A percentile compares a stretch with the other conserved stretches of the same genome.
These are phyloP conservation scores for Patagioenas fasciata DNA, from an alignment of 2,113 vertebrate species.

Conservation along the genomic window DNA sequence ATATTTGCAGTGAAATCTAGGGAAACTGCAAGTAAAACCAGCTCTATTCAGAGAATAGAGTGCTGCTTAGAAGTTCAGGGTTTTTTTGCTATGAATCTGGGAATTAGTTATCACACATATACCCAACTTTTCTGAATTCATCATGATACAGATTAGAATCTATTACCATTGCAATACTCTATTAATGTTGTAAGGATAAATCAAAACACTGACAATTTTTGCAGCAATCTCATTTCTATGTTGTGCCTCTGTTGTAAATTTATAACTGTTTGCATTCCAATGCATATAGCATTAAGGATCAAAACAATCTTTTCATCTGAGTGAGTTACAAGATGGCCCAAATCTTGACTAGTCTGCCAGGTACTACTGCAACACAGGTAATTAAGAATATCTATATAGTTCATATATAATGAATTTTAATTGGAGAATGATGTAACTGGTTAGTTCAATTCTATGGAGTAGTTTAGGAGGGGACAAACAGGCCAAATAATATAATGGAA, in stretches of 20 bases:
- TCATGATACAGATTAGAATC: not conserved
- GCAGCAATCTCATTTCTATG: not conserved
- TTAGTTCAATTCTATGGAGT: conserved; percentile 3
- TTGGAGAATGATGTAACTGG: conserved; percentile 18
- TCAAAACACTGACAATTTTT: not conserved
- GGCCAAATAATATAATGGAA: conserved; percentile 23
- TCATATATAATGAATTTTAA: conserved; percentile 22
- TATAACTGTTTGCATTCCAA: not conserved
- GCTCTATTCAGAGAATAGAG: not conserved
- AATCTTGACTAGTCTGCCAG: not conserved
- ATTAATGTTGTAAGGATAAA: not conserved
- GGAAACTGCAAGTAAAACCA: not conserved
- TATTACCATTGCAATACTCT: not conserved
- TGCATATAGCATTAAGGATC: not conserved
- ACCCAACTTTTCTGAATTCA: not conserved
- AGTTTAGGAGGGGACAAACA: conserved; percentile 14
- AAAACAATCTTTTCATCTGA: not conserved
- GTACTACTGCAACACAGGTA: not conserved
- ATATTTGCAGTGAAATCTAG: not conserved
- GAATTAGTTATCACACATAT: not conserved
- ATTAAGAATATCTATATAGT: conserved; percentile 28
- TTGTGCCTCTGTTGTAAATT: not conserved
- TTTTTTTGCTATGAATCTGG: not conserved
- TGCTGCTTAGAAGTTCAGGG: not conserved
- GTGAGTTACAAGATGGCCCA: not conserved